Conservation (phyloP, 2,797 vertebrate species). For the Cottoperca gobio region DNA sequence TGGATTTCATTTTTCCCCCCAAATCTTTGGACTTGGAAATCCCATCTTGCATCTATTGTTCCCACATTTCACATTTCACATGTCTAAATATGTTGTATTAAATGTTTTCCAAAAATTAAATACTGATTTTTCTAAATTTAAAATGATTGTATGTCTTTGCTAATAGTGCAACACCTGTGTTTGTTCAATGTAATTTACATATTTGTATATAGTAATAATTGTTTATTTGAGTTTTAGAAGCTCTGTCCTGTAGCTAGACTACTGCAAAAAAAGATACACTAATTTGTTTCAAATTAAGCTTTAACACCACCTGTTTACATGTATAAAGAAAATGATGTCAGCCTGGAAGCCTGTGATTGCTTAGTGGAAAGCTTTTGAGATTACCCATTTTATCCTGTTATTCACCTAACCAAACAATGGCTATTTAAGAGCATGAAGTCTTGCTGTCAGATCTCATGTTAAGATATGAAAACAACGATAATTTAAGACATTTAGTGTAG, state of each 20-base stretch:
- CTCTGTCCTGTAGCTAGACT: background rate
- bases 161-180: background rate
- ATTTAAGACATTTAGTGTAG: too few relatives aligned
- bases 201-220: background rate
- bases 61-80: conserved; percentile 10
- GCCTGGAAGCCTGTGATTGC: too few relatives aligned
- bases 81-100: conserved; percentile 37
- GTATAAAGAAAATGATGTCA: background rate
- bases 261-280: background rate
- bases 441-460: too few relatives aligned
- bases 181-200: background rate
- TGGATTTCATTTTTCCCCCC: background rate
- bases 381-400: too few relatives aligned
- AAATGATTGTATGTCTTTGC: background rate
- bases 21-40: background rate
- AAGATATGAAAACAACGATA: too few relatives aligned
- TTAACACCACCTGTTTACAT: too few relatives aligned
- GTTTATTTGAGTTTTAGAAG: background rate
- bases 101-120: conserved; percentile 37
- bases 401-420: too few relatives aligned
- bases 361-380: too few relatives aligned
- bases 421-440: too few relatives aligned
- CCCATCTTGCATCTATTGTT: conserved; percentile 5
- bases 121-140: background rate
- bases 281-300: too few relatives aligned